Base-by-base conservation (phyloP, 2,888 invertebrate genomes). In the Corythucha ciliata region DNA sequence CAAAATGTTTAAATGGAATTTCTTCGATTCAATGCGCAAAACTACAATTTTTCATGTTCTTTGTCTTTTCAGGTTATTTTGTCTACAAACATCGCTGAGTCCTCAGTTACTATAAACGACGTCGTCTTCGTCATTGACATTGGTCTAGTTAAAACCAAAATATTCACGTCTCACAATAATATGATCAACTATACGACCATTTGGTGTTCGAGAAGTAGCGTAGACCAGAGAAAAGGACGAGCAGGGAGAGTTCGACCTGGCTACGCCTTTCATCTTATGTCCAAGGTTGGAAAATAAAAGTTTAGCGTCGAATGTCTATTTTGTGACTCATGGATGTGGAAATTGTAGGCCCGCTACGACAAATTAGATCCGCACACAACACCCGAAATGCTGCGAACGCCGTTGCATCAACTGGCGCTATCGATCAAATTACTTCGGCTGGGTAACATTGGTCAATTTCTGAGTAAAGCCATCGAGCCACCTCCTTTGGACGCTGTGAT, bases 111-210 rank as follows among this genome's bases (percentile, higher is more conserved):
- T 0, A 98, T 98, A 60, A 88, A 98, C 69, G 98, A 98, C 66
- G 92, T 98, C 2, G 94, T 97, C 1, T 97, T 85, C 70, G 97
- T 98, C 0, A 87, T 98, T 54, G 97, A 98, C 68, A 87, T 88
- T 36, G 94, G 97, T 72, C 94, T 94, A 69, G 88, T 92, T 0
- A 93, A 96, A 68, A 90, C 96, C 80, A 96, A 97, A 67, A 74
- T 96, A 65, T 97, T 96, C 66, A 96, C 96, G 0, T 91, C 94
- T 0, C 94, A 96, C 69, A 98, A 97, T 69, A 97, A 98, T 68
- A 89, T 98, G 84, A 96, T 96, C 0, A 93, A 93, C 63, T 97
- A 96, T 66, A 94, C 94, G 0, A 96, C 96, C 0, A 93, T 88
- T 1, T 91, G 90, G 90, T 94, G 94, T 0, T 91, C 92, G 55